Base-by-base conservation (phyloP, 2,888 invertebrate species). In the Catotricha subobsoleta region DNA sequence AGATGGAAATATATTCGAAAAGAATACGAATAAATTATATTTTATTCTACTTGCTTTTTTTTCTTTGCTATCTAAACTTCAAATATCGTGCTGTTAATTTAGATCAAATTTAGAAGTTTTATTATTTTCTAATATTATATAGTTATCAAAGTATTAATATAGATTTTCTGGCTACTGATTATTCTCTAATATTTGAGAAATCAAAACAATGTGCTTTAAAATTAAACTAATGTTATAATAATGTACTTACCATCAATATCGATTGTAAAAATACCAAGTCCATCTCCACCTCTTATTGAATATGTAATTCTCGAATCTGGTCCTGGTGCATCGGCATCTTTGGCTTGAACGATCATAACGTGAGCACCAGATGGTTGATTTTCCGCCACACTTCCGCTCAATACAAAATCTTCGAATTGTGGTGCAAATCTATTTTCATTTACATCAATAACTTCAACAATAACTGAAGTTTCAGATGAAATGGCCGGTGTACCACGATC, bases 341-440 rank as follows among this genome's bases (percentile, higher is more conserved):
- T 67, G 12, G 92, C 91, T 16, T 69, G 69, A 33, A 90, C 76
- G 46, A 71, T 73, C 54, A 82, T 74, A 48, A 90, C 90, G 31
- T 74, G 65, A 3, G 82, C 73, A 42, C 82, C 86, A 33, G 76
- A 67, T 6, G 80, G 74, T 52, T 75, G 72, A 61, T 88, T 90
- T 65, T 95, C 94, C 43, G 65, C 67, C 46, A 94, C 80, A 49
- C 67, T 67, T 39, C 80, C 82, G 45, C 70, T 64, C 47, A 80
- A 65, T 48, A 87, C 84, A 54, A 80, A 81, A 58, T 83, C 84
- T 40, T 71, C 71, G 61, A 94, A 94, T 48, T 68, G 67, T 2
- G 94, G 91, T 41, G 87, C 69, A 61, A 78, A 75, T 42, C 76
- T 67, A 64, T 94, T 94, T 65, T 94, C 94, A 65, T 95, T 90